phyloP scores from a whole-genome alignment of 2,797 vertebrate species.

The Spinus olivaceus region DNA sequence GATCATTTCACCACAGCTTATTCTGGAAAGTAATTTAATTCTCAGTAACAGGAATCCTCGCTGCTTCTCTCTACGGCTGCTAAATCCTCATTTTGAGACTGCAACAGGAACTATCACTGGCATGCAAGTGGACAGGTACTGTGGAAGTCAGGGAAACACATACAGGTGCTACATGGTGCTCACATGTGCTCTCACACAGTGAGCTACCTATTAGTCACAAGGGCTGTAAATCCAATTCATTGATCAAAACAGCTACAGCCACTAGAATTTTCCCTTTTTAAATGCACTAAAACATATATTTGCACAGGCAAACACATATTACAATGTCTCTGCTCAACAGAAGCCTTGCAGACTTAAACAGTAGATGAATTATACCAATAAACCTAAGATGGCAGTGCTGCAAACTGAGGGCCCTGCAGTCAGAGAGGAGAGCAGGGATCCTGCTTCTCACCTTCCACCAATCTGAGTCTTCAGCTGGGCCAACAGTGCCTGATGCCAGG shows the following conservation, averaged over 20 bases:
- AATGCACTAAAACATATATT: not conserved
- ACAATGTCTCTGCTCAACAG: not conserved
- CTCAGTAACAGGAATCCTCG: slow-evolving; percentile 16
- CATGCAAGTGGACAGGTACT: not conserved
- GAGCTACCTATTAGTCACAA: not conserved
- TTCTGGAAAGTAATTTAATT: slow-evolving; percentile 45
- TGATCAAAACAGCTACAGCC: not conserved
- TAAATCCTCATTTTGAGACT: not conserved
- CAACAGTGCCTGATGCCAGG: not conserved
- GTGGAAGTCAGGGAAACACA: not conserved
- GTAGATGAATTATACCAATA: not conserved
- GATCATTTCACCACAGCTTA: not conserved
- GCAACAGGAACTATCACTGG: not conserved
- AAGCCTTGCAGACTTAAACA: not conserved
- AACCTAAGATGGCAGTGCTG: not conserved
- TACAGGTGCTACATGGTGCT: not conserved
- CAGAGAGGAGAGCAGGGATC: not conserved
- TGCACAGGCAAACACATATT: not conserved
- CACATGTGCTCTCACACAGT: not conserved
- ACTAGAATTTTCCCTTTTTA: not conserved
- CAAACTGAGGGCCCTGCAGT: not conserved
- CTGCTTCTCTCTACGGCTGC: not conserved
- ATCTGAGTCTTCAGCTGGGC: not conserved
- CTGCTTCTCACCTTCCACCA: not conserved
- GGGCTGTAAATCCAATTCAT: not conserved